phyloP scores from a whole-genome alignment of 35 echinoderm and acorn worm species.

The Strongylocentrotus purpuratus region DNA sequence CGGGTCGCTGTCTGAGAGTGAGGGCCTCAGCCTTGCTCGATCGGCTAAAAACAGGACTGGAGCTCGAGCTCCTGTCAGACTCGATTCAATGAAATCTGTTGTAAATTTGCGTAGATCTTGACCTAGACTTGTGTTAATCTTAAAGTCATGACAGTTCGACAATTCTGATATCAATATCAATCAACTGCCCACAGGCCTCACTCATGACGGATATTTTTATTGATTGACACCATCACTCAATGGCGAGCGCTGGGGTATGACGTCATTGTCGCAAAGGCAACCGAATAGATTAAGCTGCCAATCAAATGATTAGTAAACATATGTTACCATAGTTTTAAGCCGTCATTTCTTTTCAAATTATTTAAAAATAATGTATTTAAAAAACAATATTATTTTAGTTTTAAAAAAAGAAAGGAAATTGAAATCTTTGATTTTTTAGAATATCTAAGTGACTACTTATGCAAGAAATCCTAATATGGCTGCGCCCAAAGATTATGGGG shows the following conservation, averaged over 20 bases:
- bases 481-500: background rate
- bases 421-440: background rate
- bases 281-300: background rate
- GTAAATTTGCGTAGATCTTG: background rate
- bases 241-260: slow-evolving; percentile 50
- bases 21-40: no score
- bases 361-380: background rate
- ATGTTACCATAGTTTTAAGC: background rate
- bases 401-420: background rate
- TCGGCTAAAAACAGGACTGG: no score
- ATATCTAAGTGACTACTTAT: background rate
- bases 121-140: background rate
- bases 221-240: background rate
- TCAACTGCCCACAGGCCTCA: background rate
- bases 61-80: background rate
- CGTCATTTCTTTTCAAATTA: background rate
- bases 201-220: background rate
- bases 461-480: slow-evolving; percentile 2
- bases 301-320: background rate
- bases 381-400: background rate
- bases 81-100: background rate
- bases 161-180: no score
- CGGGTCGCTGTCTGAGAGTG: no score
- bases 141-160: background rate
- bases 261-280: slow-evolving; percentile 67